Evolutionary conservation across 30 jellyfish, hydroid and myxozoan genomes (phyloP), one percentile per base, ranked within the genome.

Genomic region (Mastigias papua): DNA sequence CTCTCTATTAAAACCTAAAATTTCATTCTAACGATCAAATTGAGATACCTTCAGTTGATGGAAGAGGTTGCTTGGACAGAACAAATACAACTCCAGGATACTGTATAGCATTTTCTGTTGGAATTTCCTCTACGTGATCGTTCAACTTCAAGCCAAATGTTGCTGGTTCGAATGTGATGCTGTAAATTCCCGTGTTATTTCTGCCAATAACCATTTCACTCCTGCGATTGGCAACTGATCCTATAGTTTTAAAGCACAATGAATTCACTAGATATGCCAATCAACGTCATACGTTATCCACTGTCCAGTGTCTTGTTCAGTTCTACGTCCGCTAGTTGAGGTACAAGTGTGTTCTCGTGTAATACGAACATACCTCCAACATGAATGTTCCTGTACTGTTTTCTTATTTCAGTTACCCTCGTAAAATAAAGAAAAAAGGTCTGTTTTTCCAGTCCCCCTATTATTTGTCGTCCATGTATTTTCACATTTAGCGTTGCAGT

Each of bases 61-160:
- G 42, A 1, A 35, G 29, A 25, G 28, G 71, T 8, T 60, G 67
- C 79, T 62, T 80, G 25, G 90, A 62, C 48, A 80, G 63, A 17
- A 80, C 90, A 48, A 65, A 65, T 0, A 80, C 80, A 37, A 35
- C 27, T 1, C 90, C 90, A 61, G 90, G 90, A 27, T 60, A 63
- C 48, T 75, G 63, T 33, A 80, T 23, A 1, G 54, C 69, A 34
- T 62, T 80, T 7, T n/a, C 1, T 32, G 58, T 33, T 29, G 65
- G 60, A 37, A 75, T 63, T 27, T 25, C 74, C 7, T 63, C 37
- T 27, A 63, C 37, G 3, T 63, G 33, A 20, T 63, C 19, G 46
- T 25, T 25, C 15, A 63, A 1, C 5, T 63, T 63, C 74, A 63
- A 15, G 35, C 74, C 74, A 63, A 63, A 63, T 4, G 3, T 25